Base-by-base conservation (phyloP, 2,888 invertebrate species). In the Thymelicus acteon region DNA sequence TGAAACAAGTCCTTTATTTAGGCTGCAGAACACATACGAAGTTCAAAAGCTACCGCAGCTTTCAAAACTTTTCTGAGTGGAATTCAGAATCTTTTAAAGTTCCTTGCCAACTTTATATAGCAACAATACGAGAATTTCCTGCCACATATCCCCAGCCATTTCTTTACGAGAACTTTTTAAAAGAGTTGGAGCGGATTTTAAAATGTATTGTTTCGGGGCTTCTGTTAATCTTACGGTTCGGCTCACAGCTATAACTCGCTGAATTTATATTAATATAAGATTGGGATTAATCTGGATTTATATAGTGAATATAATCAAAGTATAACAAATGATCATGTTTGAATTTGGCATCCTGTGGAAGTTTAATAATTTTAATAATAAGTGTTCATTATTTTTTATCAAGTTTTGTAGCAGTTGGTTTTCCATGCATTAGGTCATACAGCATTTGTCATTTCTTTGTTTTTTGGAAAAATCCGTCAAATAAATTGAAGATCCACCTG, bases 71-170 rank as follows among this genome's bases (percentile, higher is more conserved):
- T 71, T 65, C 71, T 65, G 71, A 71, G 71, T 71, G 71, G 60
- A 71, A 71, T 71, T 61, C 71, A 54, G 71, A 71, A 71, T 71
- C 71, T 71, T 71, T 71, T 71, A 71, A 71, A 71, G 65, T 71
- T 71, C 19, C 54, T 40, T 52, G 52, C 65, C 65, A 65, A 65
- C 65, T 71, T 71, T 52, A 60, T 71, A 40, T 60, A 71, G 71
- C 71, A 65, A 71, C 71, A 71, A 71, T 71, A 70, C 60, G 60
- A 64, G 64, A 70, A 70, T 70, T 65, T 65, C 64, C 49, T 49
- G 60, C 39, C 71, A 71, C 71, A 71, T 65, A 71, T 71, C 71
- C 71, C 71, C 31, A 60, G 71, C 52, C 52, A 65, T 71, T 71
- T 71, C 71, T 71, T 71, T 65, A 60, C 58, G n/a, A 12, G 31